Evolutionary conservation across 2,113 vertebrate species (phyloP), one percentile per base, ranked within the genome.

Genomic region (Pterophyllum scalare): DNA sequence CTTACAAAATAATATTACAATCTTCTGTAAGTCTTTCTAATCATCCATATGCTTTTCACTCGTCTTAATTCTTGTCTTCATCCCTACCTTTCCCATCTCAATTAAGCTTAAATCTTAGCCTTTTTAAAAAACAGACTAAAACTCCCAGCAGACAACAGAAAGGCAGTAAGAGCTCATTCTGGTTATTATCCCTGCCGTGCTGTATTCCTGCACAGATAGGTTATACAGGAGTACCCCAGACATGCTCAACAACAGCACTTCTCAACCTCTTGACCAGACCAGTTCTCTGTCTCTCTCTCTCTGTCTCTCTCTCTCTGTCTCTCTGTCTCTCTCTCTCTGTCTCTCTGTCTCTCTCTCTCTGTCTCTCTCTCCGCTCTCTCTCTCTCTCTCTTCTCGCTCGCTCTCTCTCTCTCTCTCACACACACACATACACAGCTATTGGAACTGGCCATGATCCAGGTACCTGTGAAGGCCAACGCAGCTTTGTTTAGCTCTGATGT

Each of bases 401-500:
- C n/a, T 38, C 59, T 59, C 62, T 78, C 24, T 85, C 60, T 76
- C 59, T 59, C 62, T 78, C 24, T 83, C 59, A 64, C 62, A 80
- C 24, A 87, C 58, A 79, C 22, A 57, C 65, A 20, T n/a, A 57
- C 59, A 49, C 43, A 56, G 40, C 60, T 86, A 83, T 86, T 87
- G 78, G 80, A 90, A 87, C 43, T 84, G 84, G 78, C 86, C 19
- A 12, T 57, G 33, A 79, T 82, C 86, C 89, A 81, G 60, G 64
- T 65, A 83, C 59, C 78, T 85, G 57, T 19, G 61, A 76, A 67
- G 38, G 90, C 80, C 88, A 90, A 75, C 86, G 81, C n/a, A 38
- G 88, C 82, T 88, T 83, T 91, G 85, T 88, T 86, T 83, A 74
- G 79, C 70, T 38, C 9, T 4, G 2, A 52, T 85, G 77, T 90